Evolutionary conservation across 2,888 invertebrate genomes (phyloP).

Genomic region (Apamea monoglypha): DNA sequence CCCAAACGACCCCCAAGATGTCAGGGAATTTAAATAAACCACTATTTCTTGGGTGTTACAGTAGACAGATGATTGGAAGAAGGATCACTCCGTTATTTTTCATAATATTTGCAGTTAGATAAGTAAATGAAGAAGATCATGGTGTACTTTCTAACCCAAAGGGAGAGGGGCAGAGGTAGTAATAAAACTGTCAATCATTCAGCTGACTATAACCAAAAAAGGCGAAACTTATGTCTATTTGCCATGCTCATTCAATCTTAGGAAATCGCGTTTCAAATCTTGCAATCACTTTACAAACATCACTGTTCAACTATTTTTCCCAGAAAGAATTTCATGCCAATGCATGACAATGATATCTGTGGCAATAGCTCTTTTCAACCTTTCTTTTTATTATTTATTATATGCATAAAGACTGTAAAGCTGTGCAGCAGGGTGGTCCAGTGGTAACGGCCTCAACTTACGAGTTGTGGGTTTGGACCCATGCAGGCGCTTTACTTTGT

Average conservation of each 20-base stretch:
- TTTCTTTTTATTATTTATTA: no score
- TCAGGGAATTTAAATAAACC: slow-evolving; percentile 65
- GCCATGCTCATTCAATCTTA: background rate
- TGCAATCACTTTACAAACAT: background rate
- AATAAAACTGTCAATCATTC: background rate
- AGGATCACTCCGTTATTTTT: background rate
- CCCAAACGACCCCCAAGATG: slow-evolving; percentile 62
- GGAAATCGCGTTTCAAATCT: background rate
- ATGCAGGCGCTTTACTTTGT: no score
- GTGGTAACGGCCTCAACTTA: no score
- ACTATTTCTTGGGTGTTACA: slow-evolving; percentile 55
- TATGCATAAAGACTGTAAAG: no score
- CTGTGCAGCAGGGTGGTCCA: no score
- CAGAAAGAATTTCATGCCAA: no score
- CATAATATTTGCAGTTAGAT: background rate
- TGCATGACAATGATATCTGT: no score
- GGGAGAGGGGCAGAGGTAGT: no score
- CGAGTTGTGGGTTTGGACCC: no score
- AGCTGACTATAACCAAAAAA: background rate
- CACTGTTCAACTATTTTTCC: background rate
- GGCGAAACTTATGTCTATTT: background rate
- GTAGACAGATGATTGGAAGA: slow-evolving; percentile 10
- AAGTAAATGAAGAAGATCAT: background rate
- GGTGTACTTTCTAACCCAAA: background rate
- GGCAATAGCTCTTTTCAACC: no score